phyloP scores from a whole-genome alignment of 1,140 invertebrate species.

The Potamilus streckersoni region DNA sequence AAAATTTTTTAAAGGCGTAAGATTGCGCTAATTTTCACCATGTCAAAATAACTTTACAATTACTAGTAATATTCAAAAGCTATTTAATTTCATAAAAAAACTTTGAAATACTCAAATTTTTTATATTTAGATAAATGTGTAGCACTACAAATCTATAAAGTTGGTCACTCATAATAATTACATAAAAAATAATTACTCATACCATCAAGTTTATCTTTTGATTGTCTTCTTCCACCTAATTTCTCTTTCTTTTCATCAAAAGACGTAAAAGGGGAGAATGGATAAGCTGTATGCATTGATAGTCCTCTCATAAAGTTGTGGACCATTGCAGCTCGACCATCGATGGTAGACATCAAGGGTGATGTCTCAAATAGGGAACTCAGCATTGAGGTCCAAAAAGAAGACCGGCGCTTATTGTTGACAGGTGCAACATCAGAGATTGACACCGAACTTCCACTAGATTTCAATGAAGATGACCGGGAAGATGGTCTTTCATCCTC shows the following conservation, averaged over 20 bases:
- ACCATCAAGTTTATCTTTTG: conserved; percentile 19
- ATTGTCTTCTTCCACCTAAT: conserved; percentile 7
- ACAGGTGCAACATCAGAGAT: neutral
- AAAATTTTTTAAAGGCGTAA: too few species aligned
- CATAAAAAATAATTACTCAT: neutral
- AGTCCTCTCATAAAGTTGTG: conserved; percentile 70
- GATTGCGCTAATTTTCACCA: too few species aligned
- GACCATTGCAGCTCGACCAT: conserved; percentile 69
- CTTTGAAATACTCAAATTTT: too few species aligned
- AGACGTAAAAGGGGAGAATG: conserved; percentile 64
- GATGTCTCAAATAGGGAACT: conserved; percentile 36
- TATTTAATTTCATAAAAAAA: too few species aligned
- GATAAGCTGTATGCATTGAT: conserved; percentile 63
- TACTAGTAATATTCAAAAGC: too few species aligned
- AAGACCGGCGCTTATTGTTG: conserved; percentile 2
- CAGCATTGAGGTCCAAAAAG: conserved; percentile 41
- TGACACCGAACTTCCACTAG: too few species aligned
- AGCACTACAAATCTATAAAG: too few species aligned
- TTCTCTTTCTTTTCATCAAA: conserved; percentile 30
- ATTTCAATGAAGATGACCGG: too few species aligned
- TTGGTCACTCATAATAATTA: too few species aligned
- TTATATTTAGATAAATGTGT: too few species aligned
- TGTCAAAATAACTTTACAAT: too few species aligned
- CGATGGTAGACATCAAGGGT: conserved; percentile 46
- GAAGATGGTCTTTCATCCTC: neutral